Conservation (phyloP, 2,113 vertebrate species). For the Bos taurus region DNA sequence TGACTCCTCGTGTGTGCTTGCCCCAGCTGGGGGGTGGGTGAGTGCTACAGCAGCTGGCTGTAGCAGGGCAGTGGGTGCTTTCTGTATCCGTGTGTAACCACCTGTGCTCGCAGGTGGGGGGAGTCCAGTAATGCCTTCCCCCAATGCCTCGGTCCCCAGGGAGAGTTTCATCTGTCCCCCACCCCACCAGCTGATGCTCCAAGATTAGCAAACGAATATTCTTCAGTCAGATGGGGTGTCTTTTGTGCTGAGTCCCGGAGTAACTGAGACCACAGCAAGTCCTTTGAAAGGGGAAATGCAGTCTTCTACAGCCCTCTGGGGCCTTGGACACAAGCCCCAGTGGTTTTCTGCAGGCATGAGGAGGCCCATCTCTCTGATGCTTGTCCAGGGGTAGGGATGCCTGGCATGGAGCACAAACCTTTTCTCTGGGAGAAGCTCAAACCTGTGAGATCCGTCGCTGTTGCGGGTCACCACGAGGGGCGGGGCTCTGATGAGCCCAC, state of each 20-base stretch:
- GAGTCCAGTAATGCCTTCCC: background rate
- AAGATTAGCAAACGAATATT: background rate
- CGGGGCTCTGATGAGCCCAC: background rate
- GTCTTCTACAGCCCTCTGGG: background rate
- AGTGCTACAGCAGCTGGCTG: background rate
- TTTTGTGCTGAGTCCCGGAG: background rate
- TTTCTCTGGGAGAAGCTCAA: background rate
- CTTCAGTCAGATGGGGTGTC: background rate
- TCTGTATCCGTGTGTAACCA: background rate
- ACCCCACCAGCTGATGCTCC: background rate
- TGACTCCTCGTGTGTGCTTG: background rate
- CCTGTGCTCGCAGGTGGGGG: background rate
- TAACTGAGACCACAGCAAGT: background rate
- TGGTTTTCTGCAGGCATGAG: background rate
- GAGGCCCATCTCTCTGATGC: background rate
- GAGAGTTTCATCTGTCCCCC: background rate
- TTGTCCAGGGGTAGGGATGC: background rate
- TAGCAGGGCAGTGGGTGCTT: background rate
- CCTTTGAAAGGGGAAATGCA: background rate
- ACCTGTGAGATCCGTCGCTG: background rate
- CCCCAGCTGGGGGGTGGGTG: fast-evolving
- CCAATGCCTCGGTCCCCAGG: background rate
- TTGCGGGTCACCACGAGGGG: background rate
- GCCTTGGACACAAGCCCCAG: background rate
- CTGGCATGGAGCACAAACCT: background rate